Evolutionary conservation across 2,113 vertebrate species (phyloP).

Genomic region (Perccottus glenii): DNA sequence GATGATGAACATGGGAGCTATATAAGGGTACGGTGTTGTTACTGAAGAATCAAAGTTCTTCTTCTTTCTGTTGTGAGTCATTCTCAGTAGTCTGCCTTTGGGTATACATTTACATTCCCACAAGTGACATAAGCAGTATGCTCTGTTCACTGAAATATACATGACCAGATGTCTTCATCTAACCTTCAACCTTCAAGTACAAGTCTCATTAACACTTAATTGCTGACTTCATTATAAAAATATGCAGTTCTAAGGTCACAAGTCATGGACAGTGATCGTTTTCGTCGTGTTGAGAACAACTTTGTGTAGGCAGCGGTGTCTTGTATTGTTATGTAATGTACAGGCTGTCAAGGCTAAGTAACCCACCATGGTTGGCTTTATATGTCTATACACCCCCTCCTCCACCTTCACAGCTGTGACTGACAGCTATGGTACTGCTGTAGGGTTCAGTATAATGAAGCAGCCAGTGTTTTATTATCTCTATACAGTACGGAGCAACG

Average conservation of each 20-base stretch:
- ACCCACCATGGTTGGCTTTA: constrained; percentile 17
- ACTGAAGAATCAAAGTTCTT: background rate
- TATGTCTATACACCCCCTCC: constrained; percentile 11
- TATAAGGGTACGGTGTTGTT: constrained; percentile 80
- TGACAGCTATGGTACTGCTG: constrained; percentile 12
- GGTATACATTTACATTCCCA: background rate
- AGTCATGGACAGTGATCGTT: constrained; percentile 1
- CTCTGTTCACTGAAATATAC: constrained; percentile 11
- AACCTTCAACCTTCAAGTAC: constrained; percentile 38
- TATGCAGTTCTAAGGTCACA: constrained; percentile 18
- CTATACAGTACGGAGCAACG: background rate
- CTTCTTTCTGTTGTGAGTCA: background rate
- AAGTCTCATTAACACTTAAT: constrained; percentile 20
- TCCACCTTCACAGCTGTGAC: constrained; percentile 8
- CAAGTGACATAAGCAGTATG: background rate
- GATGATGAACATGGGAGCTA: constrained; percentile 93
- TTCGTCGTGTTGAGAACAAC: constrained; percentile 5
- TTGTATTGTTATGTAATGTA: constrained; percentile 14
- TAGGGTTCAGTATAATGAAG: background rate
- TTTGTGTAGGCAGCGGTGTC: constrained; percentile 14
- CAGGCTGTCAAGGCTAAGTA: constrained; percentile 27
- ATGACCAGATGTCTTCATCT: constrained; percentile 12
- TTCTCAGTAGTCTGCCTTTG: background rate
- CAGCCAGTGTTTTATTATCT: background rate
- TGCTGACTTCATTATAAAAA: constrained; percentile 17